These are phyloP conservation scores for Dolichallabes microphthalmus DNA, from an alignment of 2,113 vertebrate genomes.

Conservation along the genomic window DNA sequence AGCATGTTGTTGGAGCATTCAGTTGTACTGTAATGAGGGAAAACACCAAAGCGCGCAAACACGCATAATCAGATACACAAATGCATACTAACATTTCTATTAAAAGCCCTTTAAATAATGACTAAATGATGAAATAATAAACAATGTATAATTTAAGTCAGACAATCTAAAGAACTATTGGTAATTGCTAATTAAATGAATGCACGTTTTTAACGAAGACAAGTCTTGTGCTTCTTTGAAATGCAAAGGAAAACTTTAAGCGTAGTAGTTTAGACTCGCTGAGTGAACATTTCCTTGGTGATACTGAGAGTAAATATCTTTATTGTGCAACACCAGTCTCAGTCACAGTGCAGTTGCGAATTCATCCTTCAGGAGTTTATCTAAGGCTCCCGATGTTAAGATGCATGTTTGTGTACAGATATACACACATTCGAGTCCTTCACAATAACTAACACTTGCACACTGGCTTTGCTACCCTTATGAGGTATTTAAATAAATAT, in stretches of 20 bases:
- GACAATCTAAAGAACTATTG: neutral
- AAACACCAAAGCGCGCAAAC: neutral
- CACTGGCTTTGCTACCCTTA: neutral
- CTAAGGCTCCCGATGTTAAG: neutral
- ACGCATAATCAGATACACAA: neutral
- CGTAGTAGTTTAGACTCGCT: neutral
- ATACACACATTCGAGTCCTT: neutral
- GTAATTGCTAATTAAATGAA: neutral
- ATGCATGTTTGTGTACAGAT: neutral
- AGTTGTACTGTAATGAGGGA: constrained; percentile 14
- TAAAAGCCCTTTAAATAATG: neutral
- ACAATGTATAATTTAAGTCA: neutral
- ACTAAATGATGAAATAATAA: neutral
- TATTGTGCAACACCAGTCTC: neutral
- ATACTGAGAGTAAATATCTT: neutral
- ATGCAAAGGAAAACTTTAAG: neutral
- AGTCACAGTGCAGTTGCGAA: neutral
- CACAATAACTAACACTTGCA: neutral
- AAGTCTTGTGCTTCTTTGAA: neutral
- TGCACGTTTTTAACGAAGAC: neutral
- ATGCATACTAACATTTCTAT: neutral
- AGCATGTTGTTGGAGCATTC: neutral
- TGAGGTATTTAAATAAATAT: constrained; percentile 2
- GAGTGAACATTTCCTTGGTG: neutral
- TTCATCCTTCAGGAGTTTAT: neutral